phyloP scores from a whole-genome alignment of 2,888 invertebrate genomes.

The Trissolcus brochymenae region DNA sequence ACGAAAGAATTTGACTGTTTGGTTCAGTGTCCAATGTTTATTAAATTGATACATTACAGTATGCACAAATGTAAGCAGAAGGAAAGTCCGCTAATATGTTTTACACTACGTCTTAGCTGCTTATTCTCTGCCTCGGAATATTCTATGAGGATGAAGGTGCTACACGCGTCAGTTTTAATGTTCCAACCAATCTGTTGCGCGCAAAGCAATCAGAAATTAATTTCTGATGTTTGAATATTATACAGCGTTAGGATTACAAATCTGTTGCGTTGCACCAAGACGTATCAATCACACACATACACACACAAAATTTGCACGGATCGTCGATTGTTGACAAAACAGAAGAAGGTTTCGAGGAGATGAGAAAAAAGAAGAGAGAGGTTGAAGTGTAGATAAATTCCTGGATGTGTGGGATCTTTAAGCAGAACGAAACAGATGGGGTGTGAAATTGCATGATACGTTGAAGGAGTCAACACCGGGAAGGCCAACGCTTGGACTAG shows the following conservation, averaged over 20 bases:
- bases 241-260: conserved; percentile 5
- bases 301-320: conserved; percentile 14
- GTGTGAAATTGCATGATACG: conserved; percentile 58
- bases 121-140: conserved; percentile 23
- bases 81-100: conserved; percentile 11
- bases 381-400: conserved; percentile 32
- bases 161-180: conserved; percentile 40
- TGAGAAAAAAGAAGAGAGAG: conserved; percentile 5
- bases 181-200: conserved; percentile 44
- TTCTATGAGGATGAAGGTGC: conserved; percentile 42
- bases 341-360: background rate
- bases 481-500: conserved; percentile 47
- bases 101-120: conserved; percentile 18
- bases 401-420: conserved; percentile 12
- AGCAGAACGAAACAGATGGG: conserved; percentile 54
- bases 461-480: conserved; percentile 51
- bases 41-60: background rate
- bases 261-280: background rate
- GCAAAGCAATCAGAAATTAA: conserved; percentile 37
- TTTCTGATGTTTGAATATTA: conserved; percentile 24
- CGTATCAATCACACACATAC: conserved; percentile 31
- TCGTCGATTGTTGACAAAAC: conserved; percentile 42
- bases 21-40: background rate
- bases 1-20: background rate
- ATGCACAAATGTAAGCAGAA: conserved; percentile 24